phyloP scores from a whole-genome alignment of 2,113 vertebrate species.

The Rhabdornis inornatus region DNA sequence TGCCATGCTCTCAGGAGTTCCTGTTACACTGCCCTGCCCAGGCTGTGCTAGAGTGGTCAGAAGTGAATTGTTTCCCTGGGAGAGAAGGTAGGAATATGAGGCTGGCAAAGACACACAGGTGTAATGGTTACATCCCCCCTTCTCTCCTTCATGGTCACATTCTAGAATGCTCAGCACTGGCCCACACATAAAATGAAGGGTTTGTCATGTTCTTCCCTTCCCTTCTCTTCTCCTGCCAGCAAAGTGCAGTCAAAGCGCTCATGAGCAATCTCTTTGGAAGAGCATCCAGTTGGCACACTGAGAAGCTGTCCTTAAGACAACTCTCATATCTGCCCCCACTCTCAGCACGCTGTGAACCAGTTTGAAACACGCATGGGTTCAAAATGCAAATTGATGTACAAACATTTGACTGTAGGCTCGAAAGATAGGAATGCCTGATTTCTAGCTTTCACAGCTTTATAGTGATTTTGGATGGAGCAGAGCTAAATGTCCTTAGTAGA shows the following conservation, averaged over 20 bases:
- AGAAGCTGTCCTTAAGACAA: constrained; percentile 22
- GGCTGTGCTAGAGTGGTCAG: not conserved
- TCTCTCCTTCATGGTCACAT: not conserved
- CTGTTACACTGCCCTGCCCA: not conserved
- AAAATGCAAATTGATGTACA: not conserved
- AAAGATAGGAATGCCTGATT: not conserved
- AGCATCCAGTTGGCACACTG: not conserved
- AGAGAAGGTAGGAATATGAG: not conserved
- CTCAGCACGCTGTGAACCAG: not conserved
- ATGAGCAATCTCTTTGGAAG: not conserved
- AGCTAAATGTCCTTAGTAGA: not conserved
- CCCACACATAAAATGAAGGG: not conserved
- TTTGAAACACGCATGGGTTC: not conserved
- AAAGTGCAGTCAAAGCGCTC: not conserved
- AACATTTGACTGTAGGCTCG: not conserved
- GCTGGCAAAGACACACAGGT: not conserved
- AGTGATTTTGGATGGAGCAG: not conserved
- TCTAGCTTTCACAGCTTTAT: not conserved
- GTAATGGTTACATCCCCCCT: not conserved
- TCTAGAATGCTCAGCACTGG: not conserved
- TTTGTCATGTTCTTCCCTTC: not conserved
- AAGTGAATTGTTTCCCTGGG: not conserved
- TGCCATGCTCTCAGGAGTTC: not conserved
- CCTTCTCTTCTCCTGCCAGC: not conserved
- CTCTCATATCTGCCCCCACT: constrained; percentile 16